Percentiles rank a stretch among this genome's conserved stretches.
Evolutionary conservation across 2,113 vertebrate genomes (phyloP).

Genomic region (Stigmatopora argus): DNA sequence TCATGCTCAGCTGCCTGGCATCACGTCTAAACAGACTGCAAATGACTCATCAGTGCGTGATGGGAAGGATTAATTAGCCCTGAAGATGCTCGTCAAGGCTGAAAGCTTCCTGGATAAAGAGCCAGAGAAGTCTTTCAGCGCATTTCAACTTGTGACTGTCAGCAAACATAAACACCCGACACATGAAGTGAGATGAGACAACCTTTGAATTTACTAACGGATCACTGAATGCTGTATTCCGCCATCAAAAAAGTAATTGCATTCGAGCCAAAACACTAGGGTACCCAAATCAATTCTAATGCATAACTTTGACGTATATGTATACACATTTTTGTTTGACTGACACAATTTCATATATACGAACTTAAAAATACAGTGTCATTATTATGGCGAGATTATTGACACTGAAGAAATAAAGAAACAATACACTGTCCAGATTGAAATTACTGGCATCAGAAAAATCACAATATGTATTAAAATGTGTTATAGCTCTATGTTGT

Average conservation of each 20-base stretch:
- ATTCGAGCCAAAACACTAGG: background rate
- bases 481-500: too few species aligned
- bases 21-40: conserved; percentile 52
- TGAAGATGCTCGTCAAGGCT: conserved; percentile 21
- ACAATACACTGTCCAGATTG: too few species aligned
- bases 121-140: conserved; percentile 12
- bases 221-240: background rate
- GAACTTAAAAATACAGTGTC: too few species aligned
- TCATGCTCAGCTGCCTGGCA: conserved; percentile 15
- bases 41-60: conserved; percentile 50
- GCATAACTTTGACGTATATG: too few species aligned
- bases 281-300: too few species aligned
- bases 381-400: too few species aligned
- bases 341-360: background rate
- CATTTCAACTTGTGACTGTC: conserved; percentile 13
- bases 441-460: too few species aligned
- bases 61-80: conserved; percentile 45
- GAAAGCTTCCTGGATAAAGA: conserved; percentile 17
- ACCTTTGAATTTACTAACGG: background rate
- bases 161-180: conserved; percentile 1
- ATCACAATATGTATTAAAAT: too few species aligned
- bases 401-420: too few species aligned
- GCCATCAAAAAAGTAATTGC: background rate
- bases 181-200: background rate
- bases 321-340: background rate